Evolutionary conservation across 2,888 invertebrate species (phyloP).

Genomic region (Blera fallax): DNA sequence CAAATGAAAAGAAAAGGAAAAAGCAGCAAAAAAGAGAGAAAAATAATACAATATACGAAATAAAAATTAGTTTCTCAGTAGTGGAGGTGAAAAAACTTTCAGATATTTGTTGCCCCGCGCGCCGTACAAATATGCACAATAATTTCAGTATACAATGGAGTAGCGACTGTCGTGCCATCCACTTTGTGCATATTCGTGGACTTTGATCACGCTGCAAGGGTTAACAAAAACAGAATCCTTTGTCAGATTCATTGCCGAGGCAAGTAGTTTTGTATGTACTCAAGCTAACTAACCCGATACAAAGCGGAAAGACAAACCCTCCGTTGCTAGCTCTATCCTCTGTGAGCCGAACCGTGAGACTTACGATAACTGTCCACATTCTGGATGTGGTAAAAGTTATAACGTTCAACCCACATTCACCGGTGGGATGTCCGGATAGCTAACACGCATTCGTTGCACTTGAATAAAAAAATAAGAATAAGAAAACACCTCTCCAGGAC

Average conservation of each 20-base stretch:
- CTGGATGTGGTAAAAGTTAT: slow-evolving; percentile 44
- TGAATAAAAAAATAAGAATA: background rate
- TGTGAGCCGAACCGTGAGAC: slow-evolving; percentile 43
- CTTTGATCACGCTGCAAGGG: slow-evolving; percentile 42
- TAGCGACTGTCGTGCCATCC: slow-evolving; percentile 17
- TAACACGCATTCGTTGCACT: slow-evolving; percentile 27
- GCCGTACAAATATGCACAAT: slow-evolving; percentile 47
- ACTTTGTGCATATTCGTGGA: slow-evolving; percentile 31
- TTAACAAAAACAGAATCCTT: slow-evolving; percentile 46
- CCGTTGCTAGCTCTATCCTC: background rate
- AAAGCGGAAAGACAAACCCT: slow-evolving; percentile 52
- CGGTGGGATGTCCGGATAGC: slow-evolving; percentile 5
- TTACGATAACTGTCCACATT: slow-evolving; percentile 67
- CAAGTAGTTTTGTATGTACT: slow-evolving; percentile 68
- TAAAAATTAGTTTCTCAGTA: slow-evolving; percentile 52
- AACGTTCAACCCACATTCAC: slow-evolving; percentile 28
- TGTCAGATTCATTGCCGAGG: slow-evolving; percentile 66
- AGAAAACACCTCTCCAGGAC: background rate
- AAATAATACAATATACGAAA: slow-evolving; percentile 37
- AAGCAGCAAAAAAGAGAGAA: background rate
- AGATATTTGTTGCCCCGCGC: slow-evolving; percentile 62
- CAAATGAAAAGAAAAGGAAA: background rate
- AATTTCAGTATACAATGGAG: slow-evolving; percentile 52
- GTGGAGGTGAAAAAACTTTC: slow-evolving; percentile 58
- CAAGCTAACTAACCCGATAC: slow-evolving; percentile 58